Evolutionary conservation across 2,888 invertebrate species (phyloP).

Genomic region (Poecilobothrus nobilitatus): DNA sequence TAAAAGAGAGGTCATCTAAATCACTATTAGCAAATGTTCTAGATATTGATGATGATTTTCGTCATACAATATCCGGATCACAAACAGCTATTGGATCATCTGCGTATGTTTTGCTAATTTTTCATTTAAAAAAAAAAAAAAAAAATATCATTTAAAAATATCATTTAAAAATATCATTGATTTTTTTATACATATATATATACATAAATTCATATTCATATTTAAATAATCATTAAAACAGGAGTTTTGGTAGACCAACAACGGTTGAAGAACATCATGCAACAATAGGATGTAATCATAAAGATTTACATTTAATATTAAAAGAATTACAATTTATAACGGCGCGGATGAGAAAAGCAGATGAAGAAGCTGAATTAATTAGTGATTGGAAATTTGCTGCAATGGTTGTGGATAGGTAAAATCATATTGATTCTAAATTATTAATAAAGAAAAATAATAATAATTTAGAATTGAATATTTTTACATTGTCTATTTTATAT

Average conservation of each 20-base stretch:
- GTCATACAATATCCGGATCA: conserved; percentile 56
- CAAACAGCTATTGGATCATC: conserved; percentile 56
- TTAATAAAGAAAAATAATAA: conserved; percentile 7
- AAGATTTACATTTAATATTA: conserved; percentile 83
- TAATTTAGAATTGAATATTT: background rate
- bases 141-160: background rate
- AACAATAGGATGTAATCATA: conserved; percentile 60
- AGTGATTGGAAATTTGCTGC: conserved; percentile 98
- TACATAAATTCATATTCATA: background rate
- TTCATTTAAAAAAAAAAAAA: background rate
- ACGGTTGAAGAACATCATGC: conserved; percentile 65
- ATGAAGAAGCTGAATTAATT: conserved; percentile 85
- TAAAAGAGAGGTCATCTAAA: conserved; percentile 89
- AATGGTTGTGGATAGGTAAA: conserved; percentile 89
- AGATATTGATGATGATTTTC: conserved; percentile 92
- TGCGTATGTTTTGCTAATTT: conserved; percentile 45
- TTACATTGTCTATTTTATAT: background rate
- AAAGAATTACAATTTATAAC: conserved; percentile 93
- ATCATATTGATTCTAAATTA: conserved; percentile 11
- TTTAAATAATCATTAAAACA: conserved; percentile 20
- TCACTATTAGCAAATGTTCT: conserved; percentile 89
- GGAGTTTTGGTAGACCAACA: conserved; percentile 63
- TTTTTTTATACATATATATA: background rate
- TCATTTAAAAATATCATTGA: background rate
- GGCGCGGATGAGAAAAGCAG: conserved; percentile 85